Percentiles rank a stretch among this genome's conserved stretches.
phyloP scores from a whole-genome alignment of 2,888 invertebrate genomes.

The Andrena chrysosceles region DNA sequence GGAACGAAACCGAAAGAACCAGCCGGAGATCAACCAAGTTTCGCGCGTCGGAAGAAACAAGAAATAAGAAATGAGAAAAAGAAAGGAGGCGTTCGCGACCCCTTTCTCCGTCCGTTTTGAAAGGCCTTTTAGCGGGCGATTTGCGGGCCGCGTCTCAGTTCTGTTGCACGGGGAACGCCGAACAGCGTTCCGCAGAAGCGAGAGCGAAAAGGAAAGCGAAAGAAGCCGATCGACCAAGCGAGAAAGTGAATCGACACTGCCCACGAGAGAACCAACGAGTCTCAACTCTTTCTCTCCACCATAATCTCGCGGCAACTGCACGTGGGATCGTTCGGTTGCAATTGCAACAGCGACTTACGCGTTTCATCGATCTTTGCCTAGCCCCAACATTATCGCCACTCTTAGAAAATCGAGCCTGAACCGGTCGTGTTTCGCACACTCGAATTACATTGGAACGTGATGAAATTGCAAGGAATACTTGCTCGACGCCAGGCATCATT shows the following conservation, averaged over 20 bases:
- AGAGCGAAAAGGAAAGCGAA: constrained; percentile 54
- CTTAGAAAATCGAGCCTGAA: not conserved
- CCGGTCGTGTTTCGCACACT: not conserved
- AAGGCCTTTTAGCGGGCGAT: constrained; percentile 51
- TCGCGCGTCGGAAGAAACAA: constrained; percentile 13
- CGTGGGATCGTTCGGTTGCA: constrained; percentile 1
- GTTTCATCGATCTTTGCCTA: constrained; percentile 3
- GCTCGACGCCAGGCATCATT: too few species aligned
- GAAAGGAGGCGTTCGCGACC: not conserved
- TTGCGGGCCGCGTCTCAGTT: constrained; percentile 33
- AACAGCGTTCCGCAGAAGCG: constrained; percentile 31
- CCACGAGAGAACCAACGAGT: constrained; percentile 6
- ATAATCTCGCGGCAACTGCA: constrained; percentile 1
- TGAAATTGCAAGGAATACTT: too few species aligned
- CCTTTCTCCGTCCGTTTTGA: constrained; percentile 39
- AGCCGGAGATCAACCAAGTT: not conserved
- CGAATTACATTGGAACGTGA: not conserved
- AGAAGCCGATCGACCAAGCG: constrained; percentile 32
- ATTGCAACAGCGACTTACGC: constrained; percentile 26
- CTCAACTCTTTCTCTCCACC: not conserved
- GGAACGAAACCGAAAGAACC: not conserved
- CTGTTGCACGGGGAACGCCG: constrained; percentile 39
- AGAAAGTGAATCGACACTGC: constrained; percentile 51
- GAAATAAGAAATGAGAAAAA: not conserved
- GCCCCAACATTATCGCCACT: too few species aligned